phyloP scores from a whole-genome alignment of 2,888 invertebrate species.

The Ichneumon xanthorius region DNA sequence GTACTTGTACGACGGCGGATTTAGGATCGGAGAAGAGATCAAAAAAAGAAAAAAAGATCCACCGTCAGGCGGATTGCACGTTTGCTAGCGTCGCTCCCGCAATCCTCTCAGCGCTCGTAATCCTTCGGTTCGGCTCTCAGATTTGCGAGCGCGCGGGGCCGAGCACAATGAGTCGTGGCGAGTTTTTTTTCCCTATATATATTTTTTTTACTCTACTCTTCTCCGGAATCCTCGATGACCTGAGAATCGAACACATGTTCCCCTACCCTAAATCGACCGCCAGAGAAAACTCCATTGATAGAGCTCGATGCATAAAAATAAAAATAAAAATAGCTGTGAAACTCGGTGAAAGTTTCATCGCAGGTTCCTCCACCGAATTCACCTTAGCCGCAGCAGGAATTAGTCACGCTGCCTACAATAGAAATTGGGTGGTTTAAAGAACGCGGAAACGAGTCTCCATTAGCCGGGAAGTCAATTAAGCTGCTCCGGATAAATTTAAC shows the following conservation, averaged over 20 bases:
- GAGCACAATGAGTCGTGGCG: constrained; percentile 24
- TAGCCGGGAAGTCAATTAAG: constrained; percentile 46
- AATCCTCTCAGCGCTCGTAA: constrained; percentile 46
- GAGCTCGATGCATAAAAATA: constrained; percentile 10
- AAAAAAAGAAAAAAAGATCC: constrained; percentile 5
- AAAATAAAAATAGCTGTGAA: constrained; percentile 29
- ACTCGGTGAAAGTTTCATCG: constrained; percentile 42
- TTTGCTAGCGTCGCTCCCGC: constrained; percentile 19
- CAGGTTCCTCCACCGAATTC: constrained; percentile 19
- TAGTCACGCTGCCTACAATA: constrained; percentile 29
- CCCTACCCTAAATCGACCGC: neutral
- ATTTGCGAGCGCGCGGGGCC: constrained; percentile 29
- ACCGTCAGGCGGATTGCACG: constrained; percentile 9
- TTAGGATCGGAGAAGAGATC: neutral
- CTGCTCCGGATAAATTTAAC: neutral
- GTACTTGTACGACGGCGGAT: neutral
- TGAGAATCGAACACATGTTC: constrained; percentile 68
- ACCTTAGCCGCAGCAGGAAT: constrained; percentile 21
- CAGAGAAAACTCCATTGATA: constrained; percentile 14
- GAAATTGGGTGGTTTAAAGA: constrained; percentile 20
- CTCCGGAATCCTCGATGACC: constrained; percentile 60
- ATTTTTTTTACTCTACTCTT: neutral
- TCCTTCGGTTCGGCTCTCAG: constrained; percentile 35
- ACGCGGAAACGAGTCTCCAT: constrained; percentile 2
- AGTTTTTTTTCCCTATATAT: neutral